Base-by-base conservation (phyloP, 1,140 invertebrate species). In the Tetramorium alpestre region DNA sequence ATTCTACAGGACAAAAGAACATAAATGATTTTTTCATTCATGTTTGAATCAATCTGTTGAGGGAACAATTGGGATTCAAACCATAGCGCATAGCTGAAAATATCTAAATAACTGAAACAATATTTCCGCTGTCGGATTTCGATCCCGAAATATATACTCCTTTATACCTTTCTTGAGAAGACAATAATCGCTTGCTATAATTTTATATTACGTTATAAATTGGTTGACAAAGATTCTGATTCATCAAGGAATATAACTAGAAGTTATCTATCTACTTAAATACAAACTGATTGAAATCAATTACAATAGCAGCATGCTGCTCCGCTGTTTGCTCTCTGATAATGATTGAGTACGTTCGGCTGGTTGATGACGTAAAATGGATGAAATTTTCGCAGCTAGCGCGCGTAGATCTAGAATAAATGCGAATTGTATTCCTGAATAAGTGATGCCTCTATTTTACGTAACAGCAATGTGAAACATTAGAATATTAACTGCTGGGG, bases 281-380 rank as follows among this genome's bases (percentile, higher is more conserved):
- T 33, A 33, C n/a, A 44, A 58, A 58, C 41, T 44, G 38, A 75
- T 44, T 33, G 13, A 25, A 58, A 60, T 60, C 33, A 10, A 49
- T 49, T 8, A 60, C 3, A 75, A 58, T 18, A 58, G 54, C 6
- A 13, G 10, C 54, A 58, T 22, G 3, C 2, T 25, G 51, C 38
- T 75, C 38, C n/a, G 11, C 51, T 75, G 38, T 75, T 75, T 75
- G 38, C 3, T 60, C 13, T 25, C 13, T 25, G 72, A 75, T 75
- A 75, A 75, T 16, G 13, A 58, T 58, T 7, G 33, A 58, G 38
- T 18, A 18, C 22, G 7, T 44, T 25, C 33, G 38, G 5, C 28
- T 10, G 18, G 49, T 28, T 16, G 54, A 2, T 16, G 72, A 6
- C 10, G 11, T 8, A 47, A 73, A 60, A 75, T 47, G 18, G 11